These are phyloP conservation scores for Clangula hyemalis DNA, from an alignment of 2,797 vertebrate genomes.

Conservation along the genomic window DNA sequence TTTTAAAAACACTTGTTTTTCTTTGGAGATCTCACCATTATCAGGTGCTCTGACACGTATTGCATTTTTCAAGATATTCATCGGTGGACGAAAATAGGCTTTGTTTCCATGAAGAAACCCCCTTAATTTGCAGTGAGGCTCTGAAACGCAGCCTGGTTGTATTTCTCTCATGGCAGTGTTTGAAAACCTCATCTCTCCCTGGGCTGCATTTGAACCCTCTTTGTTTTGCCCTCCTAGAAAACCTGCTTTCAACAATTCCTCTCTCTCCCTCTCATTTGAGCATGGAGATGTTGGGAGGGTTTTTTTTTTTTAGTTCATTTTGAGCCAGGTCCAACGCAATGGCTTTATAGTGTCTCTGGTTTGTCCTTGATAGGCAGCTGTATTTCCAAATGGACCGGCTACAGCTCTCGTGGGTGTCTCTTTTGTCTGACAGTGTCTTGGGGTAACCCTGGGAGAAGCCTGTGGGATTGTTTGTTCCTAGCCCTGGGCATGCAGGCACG, in stretches of 20 bases:
- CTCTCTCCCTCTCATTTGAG: background rate
- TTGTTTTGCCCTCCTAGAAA: slow-evolving; percentile 26
- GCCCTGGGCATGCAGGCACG: background rate
- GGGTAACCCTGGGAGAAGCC: background rate
- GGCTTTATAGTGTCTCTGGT: slow-evolving; percentile 13
- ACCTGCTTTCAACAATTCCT: background rate
- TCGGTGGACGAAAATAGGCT: background rate
- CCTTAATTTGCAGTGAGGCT: slow-evolving; percentile 39
- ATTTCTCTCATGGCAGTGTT: slow-evolving; percentile 27
- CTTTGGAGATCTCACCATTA: background rate
- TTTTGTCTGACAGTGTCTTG: background rate
- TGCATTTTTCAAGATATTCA: background rate
- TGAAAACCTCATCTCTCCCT: slow-evolving; percentile 33
- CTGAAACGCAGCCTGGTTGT: slow-evolving; percentile 24
- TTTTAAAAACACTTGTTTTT: background rate
- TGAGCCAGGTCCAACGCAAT: background rate
- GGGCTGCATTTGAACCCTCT: slow-evolving; percentile 50
- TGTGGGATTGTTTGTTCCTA: background rate
- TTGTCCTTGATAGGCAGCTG: background rate
- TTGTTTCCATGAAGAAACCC: slow-evolving; percentile 22
- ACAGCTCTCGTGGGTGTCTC: background rate
- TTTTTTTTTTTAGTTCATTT: background rate
- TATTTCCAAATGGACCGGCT: slow-evolving; percentile 23
- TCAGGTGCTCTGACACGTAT: background rate
- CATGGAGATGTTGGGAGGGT: background rate